A percentile compares a stretch with the other conserved stretches of the same genome.
phyloP scores from a whole-genome alignment of 2,797 vertebrate genomes.

The Tapera naevia region DNA sequence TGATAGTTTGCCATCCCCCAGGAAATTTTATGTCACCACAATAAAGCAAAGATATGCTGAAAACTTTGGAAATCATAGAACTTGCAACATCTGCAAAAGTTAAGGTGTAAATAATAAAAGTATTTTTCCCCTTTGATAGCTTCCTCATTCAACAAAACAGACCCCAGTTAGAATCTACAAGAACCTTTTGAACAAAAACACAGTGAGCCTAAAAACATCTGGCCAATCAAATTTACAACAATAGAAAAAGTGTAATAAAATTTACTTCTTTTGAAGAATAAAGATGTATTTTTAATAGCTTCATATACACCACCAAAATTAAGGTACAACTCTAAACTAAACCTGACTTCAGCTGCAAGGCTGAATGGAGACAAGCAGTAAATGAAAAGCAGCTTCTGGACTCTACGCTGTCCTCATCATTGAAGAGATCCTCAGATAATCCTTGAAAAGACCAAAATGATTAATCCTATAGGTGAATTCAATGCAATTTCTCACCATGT shows the following conservation, averaged over 20 bases:
- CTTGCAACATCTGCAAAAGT: conserved; percentile 64
- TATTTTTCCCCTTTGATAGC: conserved; percentile 64
- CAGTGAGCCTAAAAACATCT: conserved; percentile 76
- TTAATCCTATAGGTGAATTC: background rate
- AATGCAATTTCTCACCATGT: fast-evolving
- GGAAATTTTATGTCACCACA: conserved; percentile 53
- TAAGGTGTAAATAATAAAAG: conserved; percentile 52
- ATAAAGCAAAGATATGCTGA: conserved; percentile 47
- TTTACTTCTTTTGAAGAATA: conserved; percentile 77
- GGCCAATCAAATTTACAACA: conserved; percentile 78
- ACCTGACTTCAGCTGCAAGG: conserved; percentile 16
- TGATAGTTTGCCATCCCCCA: background rate
- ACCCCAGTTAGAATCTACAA: conserved; percentile 56
- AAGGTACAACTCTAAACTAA: conserved; percentile 31
- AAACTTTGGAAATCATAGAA: conserved; percentile 55
- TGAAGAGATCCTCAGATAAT: background rate
- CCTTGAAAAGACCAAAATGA: background rate
- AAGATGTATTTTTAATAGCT: conserved; percentile 62
- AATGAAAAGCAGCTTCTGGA: background rate
- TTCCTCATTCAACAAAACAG: conserved; percentile 63
- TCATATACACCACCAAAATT: conserved; percentile 51
- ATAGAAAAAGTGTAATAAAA: conserved; percentile 72
- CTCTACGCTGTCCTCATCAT: background rate
- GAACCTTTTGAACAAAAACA: conserved; percentile 59
- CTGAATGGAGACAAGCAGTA: background rate